A percentile compares a stretch with the other conserved stretches of the same genome.
Evolutionary conservation across 2,797 vertebrate genomes (phyloP).

Genomic region (Sebastolobus alascanus): DNA sequence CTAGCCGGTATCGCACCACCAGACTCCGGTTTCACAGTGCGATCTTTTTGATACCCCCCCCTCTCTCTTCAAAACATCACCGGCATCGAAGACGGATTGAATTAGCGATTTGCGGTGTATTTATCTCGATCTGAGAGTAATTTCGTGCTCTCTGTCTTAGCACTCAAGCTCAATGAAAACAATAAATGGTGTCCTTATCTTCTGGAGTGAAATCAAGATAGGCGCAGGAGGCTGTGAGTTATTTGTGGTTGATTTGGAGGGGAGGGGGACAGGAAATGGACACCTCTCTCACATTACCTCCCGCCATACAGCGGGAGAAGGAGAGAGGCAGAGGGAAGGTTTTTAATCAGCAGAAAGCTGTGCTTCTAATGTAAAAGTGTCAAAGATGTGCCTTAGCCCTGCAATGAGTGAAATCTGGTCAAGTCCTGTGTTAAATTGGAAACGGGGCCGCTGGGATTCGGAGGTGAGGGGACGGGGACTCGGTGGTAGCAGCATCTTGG

Average conservation of each 20-base stretch:
- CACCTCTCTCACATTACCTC: constrained; percentile 77
- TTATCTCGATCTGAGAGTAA: constrained; percentile 81
- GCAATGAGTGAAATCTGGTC: constrained; percentile 75
- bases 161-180: constrained; percentile 84
- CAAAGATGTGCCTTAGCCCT: constrained; percentile 74
- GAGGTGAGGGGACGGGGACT: constrained; percentile 72
- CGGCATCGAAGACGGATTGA: constrained; percentile 75
- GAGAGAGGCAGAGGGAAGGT: constrained; percentile 44
- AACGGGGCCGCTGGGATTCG: constrained; percentile 80
- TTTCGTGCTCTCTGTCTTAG: constrained; percentile 78
- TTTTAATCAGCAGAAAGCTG: constrained; percentile 79
- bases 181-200: constrained; percentile 86
- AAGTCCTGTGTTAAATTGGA: constrained; percentile 85
- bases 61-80: constrained; percentile 72
- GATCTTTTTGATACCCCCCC: constrained; percentile 68
- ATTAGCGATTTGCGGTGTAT: constrained; percentile 80
- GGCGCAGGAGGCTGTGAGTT: constrained; percentile 78
- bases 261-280: constrained; percentile 78
- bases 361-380: constrained; percentile 83
- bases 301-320: constrained; percentile 48
- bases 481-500: constrained; percentile 66
- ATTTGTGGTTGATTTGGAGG: constrained; percentile 82
- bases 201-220: constrained; percentile 81
- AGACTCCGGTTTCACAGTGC: constrained; percentile 68
- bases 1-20: constrained; percentile 53